Percentiles rank a stretch among this genome's conserved stretches.
Evolutionary conservation across 2,113 vertebrate species (phyloP).

Genomic region (Perca fluviatilis): DNA sequence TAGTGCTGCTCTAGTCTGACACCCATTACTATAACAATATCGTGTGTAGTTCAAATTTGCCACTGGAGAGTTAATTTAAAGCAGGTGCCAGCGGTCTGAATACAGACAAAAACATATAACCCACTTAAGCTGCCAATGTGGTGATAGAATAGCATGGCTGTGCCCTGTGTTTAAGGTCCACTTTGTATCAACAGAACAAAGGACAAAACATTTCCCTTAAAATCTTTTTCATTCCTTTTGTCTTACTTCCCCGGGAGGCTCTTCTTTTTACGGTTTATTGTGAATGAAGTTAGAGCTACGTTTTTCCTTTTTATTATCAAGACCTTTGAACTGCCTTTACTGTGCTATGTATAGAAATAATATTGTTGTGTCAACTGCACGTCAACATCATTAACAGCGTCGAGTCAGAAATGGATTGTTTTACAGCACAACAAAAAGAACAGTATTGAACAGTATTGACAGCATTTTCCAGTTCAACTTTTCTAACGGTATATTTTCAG

Average conservation of each 20-base stretch:
- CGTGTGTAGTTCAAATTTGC: not conserved
- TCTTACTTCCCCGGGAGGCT: not conserved
- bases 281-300: not conserved
- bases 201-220: not conserved
- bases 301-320: not conserved
- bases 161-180: not conserved
- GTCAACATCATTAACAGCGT: not conserved
- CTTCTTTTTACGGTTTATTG: not conserved
- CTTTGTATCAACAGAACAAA: not conserved
- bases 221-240: not conserved
- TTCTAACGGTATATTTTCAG: constrained; percentile 6
- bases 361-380: not conserved
- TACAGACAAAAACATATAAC: not conserved
- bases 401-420: not conserved
- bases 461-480: not conserved
- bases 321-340: not conserved
- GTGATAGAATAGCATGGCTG: not conserved
- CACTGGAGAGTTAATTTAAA: not conserved
- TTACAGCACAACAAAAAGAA: not conserved
- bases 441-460: not conserved
- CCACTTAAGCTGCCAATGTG: not conserved
- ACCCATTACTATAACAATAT: not conserved
- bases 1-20: not conserved
- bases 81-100: not conserved
- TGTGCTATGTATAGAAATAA: not conserved